Evolutionary conservation across 2,113 vertebrate species (phyloP).

Genomic region (Scopus umbretta): DNA sequence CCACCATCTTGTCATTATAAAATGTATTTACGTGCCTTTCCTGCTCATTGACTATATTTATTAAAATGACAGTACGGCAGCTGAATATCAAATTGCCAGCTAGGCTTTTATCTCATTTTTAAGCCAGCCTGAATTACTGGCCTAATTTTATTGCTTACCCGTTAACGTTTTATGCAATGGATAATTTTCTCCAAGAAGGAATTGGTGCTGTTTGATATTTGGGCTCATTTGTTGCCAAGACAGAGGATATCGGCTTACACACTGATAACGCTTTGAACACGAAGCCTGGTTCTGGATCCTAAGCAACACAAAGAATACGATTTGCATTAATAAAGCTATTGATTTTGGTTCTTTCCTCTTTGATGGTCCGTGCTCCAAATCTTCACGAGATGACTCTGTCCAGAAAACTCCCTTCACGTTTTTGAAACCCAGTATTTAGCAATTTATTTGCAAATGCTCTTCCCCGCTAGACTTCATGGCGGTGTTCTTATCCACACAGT

Average conservation of each 20-base stretch:
- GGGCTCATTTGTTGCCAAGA: not conserved
- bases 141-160: slow-evolving; percentile 26
- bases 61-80: not conserved
- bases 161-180: not conserved
- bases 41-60: not conserved
- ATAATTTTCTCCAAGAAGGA: not conserved
- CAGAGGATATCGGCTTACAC: not conserved
- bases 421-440: not conserved
- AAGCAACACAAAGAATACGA: not conserved
- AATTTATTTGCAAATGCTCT: not conserved
- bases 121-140: not conserved
- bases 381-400: not conserved
- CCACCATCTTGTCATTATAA: not conserved
- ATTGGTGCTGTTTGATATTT: not conserved
- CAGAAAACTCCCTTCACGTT: not conserved
- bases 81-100: not conserved
- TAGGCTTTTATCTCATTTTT: slow-evolving; percentile 19
- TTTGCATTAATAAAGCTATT: not conserved
- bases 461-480: not conserved
- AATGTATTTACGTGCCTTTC: not conserved
- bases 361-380: not conserved
- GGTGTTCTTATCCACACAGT: not conserved
- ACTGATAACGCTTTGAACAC: not conserved
- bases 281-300: not conserved
- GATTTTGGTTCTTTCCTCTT: not conserved